Evolutionary conservation across 2,113 vertebrate genomes (phyloP).

Genomic region (Elgaria multicarinata): DNA sequence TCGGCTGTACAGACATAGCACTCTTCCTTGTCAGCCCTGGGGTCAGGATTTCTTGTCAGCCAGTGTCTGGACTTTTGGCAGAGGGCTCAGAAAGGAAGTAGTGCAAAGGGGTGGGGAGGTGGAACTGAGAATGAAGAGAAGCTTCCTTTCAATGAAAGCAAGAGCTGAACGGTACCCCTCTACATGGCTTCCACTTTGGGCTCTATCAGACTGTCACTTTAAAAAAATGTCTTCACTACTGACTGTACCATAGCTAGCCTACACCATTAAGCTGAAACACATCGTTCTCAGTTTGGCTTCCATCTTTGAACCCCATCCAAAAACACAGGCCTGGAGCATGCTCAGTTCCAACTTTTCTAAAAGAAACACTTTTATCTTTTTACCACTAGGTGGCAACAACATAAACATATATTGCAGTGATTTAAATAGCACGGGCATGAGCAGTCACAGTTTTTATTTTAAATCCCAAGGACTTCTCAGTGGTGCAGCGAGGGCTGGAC

Average conservation of each 20-base stretch:
- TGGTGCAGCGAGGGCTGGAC: no score
- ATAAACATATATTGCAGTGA: slow-evolving; percentile 12
- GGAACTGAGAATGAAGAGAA: background rate
- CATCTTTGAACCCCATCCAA: no score
- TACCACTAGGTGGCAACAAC: no score
- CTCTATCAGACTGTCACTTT: background rate
- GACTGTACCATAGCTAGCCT: no score
- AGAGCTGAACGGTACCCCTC: background rate
- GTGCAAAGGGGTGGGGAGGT: background rate
- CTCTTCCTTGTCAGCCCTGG: slow-evolving; percentile 62
- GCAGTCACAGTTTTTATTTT: slow-evolving; percentile 32
- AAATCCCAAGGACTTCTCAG: slow-evolving; percentile 23
- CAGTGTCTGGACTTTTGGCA: background rate
- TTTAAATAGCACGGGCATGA: slow-evolving; percentile 45
- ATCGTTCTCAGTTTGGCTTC: no score
- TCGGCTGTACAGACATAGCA: slow-evolving; percentile 11
- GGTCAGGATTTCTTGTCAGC: slow-evolving; percentile 34
- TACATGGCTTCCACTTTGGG: background rate
- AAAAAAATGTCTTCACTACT: no score
- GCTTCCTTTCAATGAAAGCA: background rate
- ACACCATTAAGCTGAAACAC: background rate
- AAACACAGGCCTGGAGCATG: no score
- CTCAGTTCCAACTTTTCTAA: no score
- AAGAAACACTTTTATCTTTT: no score
- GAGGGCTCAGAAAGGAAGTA: background rate